Evolutionary conservation across 1,140 invertebrate genomes (phyloP).

Genomic region (Orchesella cincta): DNA sequence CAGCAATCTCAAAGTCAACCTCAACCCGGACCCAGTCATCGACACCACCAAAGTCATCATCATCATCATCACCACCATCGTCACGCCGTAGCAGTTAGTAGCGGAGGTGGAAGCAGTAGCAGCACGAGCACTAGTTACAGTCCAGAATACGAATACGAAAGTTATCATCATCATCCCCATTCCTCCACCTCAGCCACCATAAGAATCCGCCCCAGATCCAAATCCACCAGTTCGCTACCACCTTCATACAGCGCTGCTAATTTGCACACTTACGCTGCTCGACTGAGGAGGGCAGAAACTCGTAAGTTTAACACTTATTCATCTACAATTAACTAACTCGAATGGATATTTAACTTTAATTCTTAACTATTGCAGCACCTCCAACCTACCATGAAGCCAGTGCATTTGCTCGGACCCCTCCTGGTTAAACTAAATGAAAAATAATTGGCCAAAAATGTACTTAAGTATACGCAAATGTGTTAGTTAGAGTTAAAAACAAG

Average conservation of each 20-base stretch:
- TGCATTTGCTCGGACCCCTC: neutral
- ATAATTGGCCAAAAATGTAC: neutral
- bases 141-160: too few species aligned
- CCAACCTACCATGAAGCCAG: slow-evolving; percentile 18
- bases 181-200: neutral
- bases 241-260: slow-evolving; percentile 1
- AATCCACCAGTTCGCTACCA: slow-evolving; percentile 10
- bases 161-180: neutral
- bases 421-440: neutral
- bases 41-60: neutral
- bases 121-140: too few species aligned
- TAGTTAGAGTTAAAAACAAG: too few species aligned
- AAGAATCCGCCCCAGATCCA: neutral
- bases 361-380: neutral
- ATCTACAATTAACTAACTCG: neutral
- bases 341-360: neutral
- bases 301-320: neutral
- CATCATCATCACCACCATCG: neutral
- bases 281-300: neutral
- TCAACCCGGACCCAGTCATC: neutral
- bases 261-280: neutral
- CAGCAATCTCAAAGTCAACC: neutral
- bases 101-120: too few species aligned
- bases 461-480: neutral
- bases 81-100: neutral